Evolutionary conservation across 1,140 invertebrate species (phyloP), one percentile per base, ranked within the genome.

Genomic region (Sycobia sp.): DNA sequence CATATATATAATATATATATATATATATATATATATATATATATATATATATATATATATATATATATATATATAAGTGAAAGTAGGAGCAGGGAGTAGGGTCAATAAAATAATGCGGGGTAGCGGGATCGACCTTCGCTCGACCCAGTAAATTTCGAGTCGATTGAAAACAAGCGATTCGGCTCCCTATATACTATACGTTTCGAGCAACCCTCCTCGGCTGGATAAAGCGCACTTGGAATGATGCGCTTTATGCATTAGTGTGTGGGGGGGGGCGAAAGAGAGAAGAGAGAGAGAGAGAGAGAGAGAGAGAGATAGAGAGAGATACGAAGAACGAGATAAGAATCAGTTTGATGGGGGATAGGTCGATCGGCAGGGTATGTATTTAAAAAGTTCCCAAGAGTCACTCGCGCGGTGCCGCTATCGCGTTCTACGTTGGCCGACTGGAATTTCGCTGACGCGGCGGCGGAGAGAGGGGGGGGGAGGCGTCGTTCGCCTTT

Each of bases 141-240:
- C 29, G 55, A 59, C 44, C 39, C 44, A 49, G 49, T 59, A 49
- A 59, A 59, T 59, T 59, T 59, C 44, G 39, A 59, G 44, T 36
- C 46, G 46, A 50, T 59, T 50, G 57, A 59, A 59, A 59, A 59
- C 34, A 59, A 59, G 57, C 34, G 18, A 41, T 59, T n/a, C 50
- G 46, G 32, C 25, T 49, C 9, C 16, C 16, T 49, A 23, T 29
- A 5, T 49, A n/a, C 23, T 16, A 23, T 29, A 4, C 27, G 16
- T n/a, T 27, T 27, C 9, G 46, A 49, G n/a, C 4, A 49, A 49
- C 1, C 46, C 23, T 27, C 2, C 46, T 16, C 18, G 23, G 9
- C 10, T n/a, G 9, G 38, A 29, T 44, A 16, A 16, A 16, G 25
- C n/a, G n/a, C n/a, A n/a, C n/a, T n/a, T n/a, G n/a, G n/a, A n/a